Evolutionary conservation across 2,888 invertebrate species (phyloP).

Genomic region (Biston betularia): DNA sequence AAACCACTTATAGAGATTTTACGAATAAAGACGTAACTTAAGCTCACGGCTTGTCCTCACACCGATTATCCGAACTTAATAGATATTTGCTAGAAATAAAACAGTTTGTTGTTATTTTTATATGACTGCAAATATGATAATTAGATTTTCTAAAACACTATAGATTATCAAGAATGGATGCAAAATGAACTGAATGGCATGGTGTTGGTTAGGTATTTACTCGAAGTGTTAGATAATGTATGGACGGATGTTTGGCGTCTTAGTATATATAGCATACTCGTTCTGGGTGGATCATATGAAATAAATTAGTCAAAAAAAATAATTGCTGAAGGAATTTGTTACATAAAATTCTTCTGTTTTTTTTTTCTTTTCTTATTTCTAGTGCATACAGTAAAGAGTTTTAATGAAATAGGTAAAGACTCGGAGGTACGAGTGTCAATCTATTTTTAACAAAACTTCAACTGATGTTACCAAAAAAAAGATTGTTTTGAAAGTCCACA

Average conservation of each 20-base stretch:
- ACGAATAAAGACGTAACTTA: conserved; percentile 65
- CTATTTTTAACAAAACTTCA: no score
- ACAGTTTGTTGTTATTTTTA: conserved; percentile 84
- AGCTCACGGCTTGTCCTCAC: conserved; percentile 79
- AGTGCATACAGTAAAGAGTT: no score
- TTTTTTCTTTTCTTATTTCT: no score
- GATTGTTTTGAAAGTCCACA: background rate
- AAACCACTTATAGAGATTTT: conserved; percentile 78
- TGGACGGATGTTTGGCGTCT: background rate
- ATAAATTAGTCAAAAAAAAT: background rate
- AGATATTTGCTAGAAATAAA: conserved; percentile 79
- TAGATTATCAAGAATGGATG: conserved; percentile 61
- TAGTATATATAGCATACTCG: background rate
- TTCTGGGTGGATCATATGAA: background rate
- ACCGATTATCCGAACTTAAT: conserved; percentile 74
- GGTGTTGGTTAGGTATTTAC: conserved; percentile 31
- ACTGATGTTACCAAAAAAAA: background rate
- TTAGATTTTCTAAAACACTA: conserved; percentile 83
- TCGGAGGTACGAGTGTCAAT: no score
- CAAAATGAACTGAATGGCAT: conserved; percentile 29
- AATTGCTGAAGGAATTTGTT: background rate
- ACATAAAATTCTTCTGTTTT: background rate
- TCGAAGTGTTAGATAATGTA: conserved; percentile 21
- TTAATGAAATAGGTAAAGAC: no score
- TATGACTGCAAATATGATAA: conserved; percentile 82